These are phyloP conservation scores for Bombus balteatus DNA, from an alignment of 1,140 invertebrate genomes.

Conservation along the genomic window DNA sequence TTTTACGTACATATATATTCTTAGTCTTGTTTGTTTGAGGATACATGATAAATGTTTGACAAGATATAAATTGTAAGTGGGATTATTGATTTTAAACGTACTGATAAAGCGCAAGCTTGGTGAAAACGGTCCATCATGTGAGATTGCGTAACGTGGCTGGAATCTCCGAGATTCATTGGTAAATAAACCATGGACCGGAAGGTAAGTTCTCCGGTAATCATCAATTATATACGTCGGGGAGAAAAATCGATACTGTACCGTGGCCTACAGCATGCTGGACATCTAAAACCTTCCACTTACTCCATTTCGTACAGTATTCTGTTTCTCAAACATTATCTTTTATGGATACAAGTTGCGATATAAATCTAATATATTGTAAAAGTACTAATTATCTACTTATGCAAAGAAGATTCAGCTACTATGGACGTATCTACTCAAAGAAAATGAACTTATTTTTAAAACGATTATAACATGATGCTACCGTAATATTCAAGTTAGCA, in stretches of 20 bases:
- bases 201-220: slow-evolving; percentile 17
- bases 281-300: background rate
- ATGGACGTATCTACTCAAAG: too few relatives aligned
- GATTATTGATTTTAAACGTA: background rate
- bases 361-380: background rate
- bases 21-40: background rate
- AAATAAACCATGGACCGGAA: slow-evolving; percentile 10
- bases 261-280: background rate
- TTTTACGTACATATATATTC: background rate
- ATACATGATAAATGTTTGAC: background rate
- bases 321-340: background rate
- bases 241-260: background rate
- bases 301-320: background rate
- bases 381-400: background rate
- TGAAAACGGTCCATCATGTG: background rate
- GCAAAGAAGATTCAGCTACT: background rate
- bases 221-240: slow-evolving; percentile 22
- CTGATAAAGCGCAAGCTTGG: background rate
- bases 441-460: too few relatives aligned
- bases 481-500: too few relatives aligned
- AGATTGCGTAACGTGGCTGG: background rate
- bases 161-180: background rate
- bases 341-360: background rate
- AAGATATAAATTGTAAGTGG: background rate
- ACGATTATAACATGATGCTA: too few relatives aligned